Percentiles rank a stretch among this genome's conserved stretches.
These are phyloP conservation scores for Calosoma granatense DNA, from an alignment of 1,140 invertebrate genomes.

Conservation along the genomic window DNA sequence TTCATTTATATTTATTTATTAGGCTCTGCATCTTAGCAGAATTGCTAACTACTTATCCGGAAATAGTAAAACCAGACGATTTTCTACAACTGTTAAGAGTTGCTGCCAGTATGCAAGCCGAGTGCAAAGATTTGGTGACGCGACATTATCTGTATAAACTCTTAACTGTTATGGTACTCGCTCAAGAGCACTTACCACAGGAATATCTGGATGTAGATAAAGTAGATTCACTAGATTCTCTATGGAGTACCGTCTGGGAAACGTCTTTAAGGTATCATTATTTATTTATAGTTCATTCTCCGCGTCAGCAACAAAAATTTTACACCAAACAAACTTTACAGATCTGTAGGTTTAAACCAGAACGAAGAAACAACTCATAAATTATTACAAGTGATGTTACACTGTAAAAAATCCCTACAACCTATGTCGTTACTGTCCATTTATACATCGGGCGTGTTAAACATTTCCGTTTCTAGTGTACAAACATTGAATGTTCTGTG, in stretches of 20 bases:
- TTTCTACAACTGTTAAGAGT: constrained; percentile 31
- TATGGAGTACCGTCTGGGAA: constrained; percentile 37
- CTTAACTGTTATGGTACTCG: constrained; percentile 27
- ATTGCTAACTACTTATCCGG: constrained; percentile 34
- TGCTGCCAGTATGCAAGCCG: constrained; percentile 29
- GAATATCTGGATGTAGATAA: constrained; percentile 17
- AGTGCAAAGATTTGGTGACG: constrained; percentile 29
- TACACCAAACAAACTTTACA: constrained; percentile 18
- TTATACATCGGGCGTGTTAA: constrained; percentile 33
- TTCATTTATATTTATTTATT: neutral
- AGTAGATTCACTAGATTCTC: constrained; percentile 18
- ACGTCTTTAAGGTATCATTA: constrained; percentile 32
- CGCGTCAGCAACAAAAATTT: neutral
- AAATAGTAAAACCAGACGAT: constrained; percentile 28
- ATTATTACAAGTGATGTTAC: constrained; percentile 32
- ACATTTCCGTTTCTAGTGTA: constrained; percentile 31
- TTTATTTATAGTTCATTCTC: too few species aligned
- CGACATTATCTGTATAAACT: constrained; percentile 33
- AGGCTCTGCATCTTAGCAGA: constrained; percentile 23
- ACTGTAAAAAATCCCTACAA: constrained; percentile 26
- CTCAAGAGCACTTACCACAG: constrained; percentile 25
- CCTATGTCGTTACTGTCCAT: constrained; percentile 30
- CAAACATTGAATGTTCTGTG: constrained; percentile 31
- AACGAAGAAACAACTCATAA: constrained; percentile 32
- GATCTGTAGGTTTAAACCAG: constrained; percentile 30